A percentile compares a stretch with the other conserved stretches of the same genome.
Conservation (phyloP, 2,888 invertebrate genomes). For the Agrochola circellaris region DNA sequence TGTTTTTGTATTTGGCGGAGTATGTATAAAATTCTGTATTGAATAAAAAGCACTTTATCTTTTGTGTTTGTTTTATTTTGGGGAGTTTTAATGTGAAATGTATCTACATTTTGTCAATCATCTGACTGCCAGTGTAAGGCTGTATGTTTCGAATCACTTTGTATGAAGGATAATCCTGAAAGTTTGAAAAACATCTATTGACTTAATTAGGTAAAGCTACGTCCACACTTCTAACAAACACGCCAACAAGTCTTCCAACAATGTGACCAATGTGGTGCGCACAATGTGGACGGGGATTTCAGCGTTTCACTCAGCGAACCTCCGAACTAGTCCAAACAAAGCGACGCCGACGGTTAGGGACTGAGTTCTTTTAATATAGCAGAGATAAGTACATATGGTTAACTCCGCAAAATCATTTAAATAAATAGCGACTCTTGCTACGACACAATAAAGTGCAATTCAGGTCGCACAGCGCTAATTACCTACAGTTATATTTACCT, state of each 20-base stretch:
- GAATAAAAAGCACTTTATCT: slow-evolving; percentile 88
- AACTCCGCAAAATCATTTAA: too few relatives aligned
- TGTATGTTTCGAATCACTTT: too few relatives aligned
- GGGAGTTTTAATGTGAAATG: background rate
- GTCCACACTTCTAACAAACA: too few relatives aligned
- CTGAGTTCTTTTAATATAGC: background rate
- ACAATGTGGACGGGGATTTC: background rate
- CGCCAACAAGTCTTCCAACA: background rate
- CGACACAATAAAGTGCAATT: too few relatives aligned
- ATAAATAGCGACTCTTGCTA: too few relatives aligned
- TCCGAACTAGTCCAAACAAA: background rate
- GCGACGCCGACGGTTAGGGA: background rate
- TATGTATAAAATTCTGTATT: slow-evolving; percentile 88
- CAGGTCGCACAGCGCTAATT: too few relatives aligned
- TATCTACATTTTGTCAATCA: background rate
- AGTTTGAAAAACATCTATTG: too few relatives aligned
- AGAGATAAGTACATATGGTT: too few relatives aligned
- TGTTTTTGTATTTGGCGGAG: slow-evolving; percentile 87
- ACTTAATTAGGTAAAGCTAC: too few relatives aligned
- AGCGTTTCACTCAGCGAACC: background rate
- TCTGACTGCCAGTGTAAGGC: too few relatives aligned
- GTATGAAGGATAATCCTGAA: too few relatives aligned
- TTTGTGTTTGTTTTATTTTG: slow-evolving; percentile 74
- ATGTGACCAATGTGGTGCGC: background rate
- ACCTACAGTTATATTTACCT: too few relatives aligned